Percentiles rank a stretch among this genome's conserved stretches.
These are phyloP conservation scores for Phrynocephalus forsythii DNA, from an alignment of 2,797 vertebrate genomes.

Conservation along the genomic window DNA sequence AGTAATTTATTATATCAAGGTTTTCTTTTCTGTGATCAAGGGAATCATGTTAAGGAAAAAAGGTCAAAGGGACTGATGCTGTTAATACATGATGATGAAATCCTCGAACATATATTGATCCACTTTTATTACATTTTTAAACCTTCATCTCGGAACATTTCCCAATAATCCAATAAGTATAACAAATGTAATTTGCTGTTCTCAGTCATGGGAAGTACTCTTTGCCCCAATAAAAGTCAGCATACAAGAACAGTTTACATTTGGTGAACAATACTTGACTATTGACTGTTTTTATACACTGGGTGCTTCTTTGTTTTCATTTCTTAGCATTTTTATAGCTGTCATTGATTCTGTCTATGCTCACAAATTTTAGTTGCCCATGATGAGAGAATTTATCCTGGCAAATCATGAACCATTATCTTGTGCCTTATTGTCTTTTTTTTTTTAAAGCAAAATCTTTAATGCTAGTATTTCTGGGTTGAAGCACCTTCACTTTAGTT, in stretches of 20 bases:
- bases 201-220: constrained; percentile 72
- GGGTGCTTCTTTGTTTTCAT: constrained; percentile 1
- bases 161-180: constrained; percentile 76
- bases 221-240: constrained; percentile 59
- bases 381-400: neutral
- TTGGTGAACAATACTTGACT: constrained; percentile 43
- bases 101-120: constrained; percentile 78
- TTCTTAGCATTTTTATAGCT: constrained; percentile 55
- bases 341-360: constrained; percentile 57
- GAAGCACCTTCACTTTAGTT: neutral
- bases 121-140: constrained; percentile 79
- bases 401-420: neutral
- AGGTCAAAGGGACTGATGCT: constrained; percentile 71
- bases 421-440: neutral
- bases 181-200: constrained; percentile 76
- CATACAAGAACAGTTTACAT: constrained; percentile 62
- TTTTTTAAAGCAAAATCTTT: neutral
- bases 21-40: constrained; percentile 63
- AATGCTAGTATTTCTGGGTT: neutral
- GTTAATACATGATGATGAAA: constrained; percentile 77
- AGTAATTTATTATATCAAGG: constrained; percentile 69
- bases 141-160: constrained; percentile 73
- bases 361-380: constrained; percentile 60
- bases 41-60: constrained; percentile 71
- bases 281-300: constrained; percentile 46